Percentiles rank a stretch among this genome's conserved stretches.
phyloP scores from a whole-genome alignment of 2,113 vertebrate species.

The Chroicocephalus ridibundus region DNA sequence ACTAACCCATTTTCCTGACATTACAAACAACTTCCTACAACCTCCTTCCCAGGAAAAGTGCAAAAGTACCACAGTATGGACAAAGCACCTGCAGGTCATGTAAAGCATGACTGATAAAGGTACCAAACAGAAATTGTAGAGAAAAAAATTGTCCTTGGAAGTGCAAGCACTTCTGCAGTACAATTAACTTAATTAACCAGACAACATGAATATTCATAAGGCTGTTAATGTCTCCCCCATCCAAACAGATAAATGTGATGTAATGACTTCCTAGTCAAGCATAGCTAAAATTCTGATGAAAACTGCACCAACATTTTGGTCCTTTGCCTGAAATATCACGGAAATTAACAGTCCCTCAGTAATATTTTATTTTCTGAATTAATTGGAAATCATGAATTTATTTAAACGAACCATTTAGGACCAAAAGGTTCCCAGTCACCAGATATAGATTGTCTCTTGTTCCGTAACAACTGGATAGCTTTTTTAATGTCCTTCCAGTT shows the following conservation, averaged over 20 bases:
- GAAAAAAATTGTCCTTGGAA: constrained; percentile 81
- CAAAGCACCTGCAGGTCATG: constrained; percentile 56
- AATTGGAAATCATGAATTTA: constrained; percentile 76
- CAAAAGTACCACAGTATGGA: constrained; percentile 40
- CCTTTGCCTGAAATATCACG: constrained; percentile 82
- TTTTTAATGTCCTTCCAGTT: constrained; percentile 63
- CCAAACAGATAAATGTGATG: constrained; percentile 90
- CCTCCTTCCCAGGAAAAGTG: neutral
- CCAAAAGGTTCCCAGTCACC: constrained; percentile 52
- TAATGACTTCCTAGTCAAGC: constrained; percentile 91
- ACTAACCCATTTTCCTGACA: constrained; percentile 30
- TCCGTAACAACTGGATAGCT: constrained; percentile 70
- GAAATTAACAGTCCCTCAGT: constrained; percentile 78
- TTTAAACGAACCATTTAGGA: constrained; percentile 56
- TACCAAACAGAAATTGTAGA: constrained; percentile 59
- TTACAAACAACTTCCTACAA: neutral
- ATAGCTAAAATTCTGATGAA: constrained; percentile 88
- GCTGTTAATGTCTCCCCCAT: constrained; percentile 89
- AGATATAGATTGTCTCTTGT: constrained; percentile 52
- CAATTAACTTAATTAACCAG: constrained; percentile 97
- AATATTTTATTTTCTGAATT: constrained; percentile 80
- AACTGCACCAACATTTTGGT: constrained; percentile 79
- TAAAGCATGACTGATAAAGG: constrained; percentile 66
- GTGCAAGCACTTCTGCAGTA: constrained; percentile 87
- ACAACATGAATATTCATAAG: constrained; percentile 93